A percentile compares a stretch with the other conserved stretches of the same genome.
These are phyloP conservation scores for Archilochus colubris DNA, from an alignment of 2,113 vertebrate genomes.

Conservation along the genomic window DNA sequence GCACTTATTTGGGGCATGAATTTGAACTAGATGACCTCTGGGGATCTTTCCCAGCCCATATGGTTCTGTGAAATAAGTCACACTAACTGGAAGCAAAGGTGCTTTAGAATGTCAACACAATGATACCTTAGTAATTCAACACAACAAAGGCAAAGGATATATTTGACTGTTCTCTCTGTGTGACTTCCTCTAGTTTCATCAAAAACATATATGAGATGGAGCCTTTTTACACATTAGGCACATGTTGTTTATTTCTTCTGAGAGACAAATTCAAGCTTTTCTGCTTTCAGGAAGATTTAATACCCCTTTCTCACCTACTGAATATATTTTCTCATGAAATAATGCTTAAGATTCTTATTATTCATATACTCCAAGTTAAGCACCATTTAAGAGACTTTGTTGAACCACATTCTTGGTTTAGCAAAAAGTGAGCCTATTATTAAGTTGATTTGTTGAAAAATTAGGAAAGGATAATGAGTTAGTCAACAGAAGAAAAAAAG, in stretches of 20 bases:
- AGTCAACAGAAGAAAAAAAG: not conserved
- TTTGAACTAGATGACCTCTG: not conserved
- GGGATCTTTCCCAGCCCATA: fast-evolving
- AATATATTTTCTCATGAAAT: not conserved
- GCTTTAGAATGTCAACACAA: not conserved
- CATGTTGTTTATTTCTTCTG: not conserved
- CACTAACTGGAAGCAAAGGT: not conserved
- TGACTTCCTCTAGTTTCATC: not conserved
- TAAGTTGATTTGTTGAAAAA: not conserved
- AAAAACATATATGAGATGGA: not conserved
- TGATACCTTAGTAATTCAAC: not conserved
- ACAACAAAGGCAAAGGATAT: not conserved
- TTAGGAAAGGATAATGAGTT: not conserved
- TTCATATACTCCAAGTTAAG: not conserved
- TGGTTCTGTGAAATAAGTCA: not conserved
- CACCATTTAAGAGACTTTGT: not conserved
- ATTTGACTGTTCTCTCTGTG: not conserved
- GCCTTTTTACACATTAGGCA: not conserved
- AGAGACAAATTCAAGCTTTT: not conserved
- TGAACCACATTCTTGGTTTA: not conserved
- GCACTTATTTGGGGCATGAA: not conserved
- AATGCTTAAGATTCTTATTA: not conserved
- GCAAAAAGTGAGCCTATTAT: not conserved
- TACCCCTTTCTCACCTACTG: not conserved
- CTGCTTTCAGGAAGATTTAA: not conserved